Base-by-base conservation (phyloP, 1,140 invertebrate genomes). In the Heliconius himera region DNA sequence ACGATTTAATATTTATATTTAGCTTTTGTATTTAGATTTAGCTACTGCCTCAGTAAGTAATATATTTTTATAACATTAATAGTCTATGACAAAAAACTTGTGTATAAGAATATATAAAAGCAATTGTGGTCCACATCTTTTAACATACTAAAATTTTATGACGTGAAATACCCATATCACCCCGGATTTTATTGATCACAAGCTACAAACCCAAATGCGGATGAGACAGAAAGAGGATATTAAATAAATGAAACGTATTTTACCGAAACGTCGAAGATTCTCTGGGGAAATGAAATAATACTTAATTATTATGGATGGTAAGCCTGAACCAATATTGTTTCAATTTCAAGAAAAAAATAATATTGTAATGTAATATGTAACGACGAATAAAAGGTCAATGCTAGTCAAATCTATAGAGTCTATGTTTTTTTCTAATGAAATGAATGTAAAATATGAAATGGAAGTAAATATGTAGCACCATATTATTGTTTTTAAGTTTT, bases 111-210 rank as follows among this genome's bases (percentile, higher is more conserved):
- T 66, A 66, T 26, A 66, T 26, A 66, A 66, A 26, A 29, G 26
- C 26, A 72, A 38, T 72, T 72, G 70, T 41, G 33, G 70, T n/a
- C 20, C 33, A 20, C 3, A 72, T 41, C 20, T 26, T 29, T 26
- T 26, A 66, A 29, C 8, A 66, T 29, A 66, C 22, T 38, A 72
- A 72, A 72, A 38, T 72, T 72, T 72, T 72, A 72, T 72, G 70
- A 72, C 36, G 18, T 72, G 33, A 72, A 41, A 36, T 71, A 22
- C 70, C 36, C 33, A 71, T 38, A 72, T 72, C 33, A 72, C 36
- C 70, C 70, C 70, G 36, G 70, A 72, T 72, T 72, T 72, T 72
- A 72, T 72, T 72, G 70, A 72, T 72, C 70, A 72, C 70, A 41
- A 41, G 33, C 70, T 72, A 72, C 70, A 36, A 36, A 22, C 33